Evolutionary conservation across 2,888 invertebrate genomes (phyloP), one percentile per base, ranked within the genome.

Genomic region (Amphimallon solstitiale): DNA sequence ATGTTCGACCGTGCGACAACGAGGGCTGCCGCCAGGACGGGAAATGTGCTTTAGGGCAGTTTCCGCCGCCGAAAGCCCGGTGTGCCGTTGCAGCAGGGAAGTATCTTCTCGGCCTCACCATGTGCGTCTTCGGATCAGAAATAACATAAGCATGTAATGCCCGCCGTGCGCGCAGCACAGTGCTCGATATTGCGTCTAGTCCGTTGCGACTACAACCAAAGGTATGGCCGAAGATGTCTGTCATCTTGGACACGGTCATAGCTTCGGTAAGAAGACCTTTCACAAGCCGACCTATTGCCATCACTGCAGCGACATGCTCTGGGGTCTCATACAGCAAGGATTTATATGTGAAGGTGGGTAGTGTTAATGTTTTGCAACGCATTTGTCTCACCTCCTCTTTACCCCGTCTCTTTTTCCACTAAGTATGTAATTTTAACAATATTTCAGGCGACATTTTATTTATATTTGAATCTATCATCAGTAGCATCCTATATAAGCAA

Each of bases 201-300:
- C 62, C 49, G 38, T 34, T 37, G 62, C 21, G 38, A 62, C 49
- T 35, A 15, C 49, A 48, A 62, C 49, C 62, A 62, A 61, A 61
- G 48, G 61, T 48, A 61, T 48, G 61, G 48, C 61, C 60, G 60
- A 48, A 34, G 60, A 45, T 45, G 29, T 45, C 60, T 34, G 46
- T 17, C 60, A 60, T 34, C 48, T 37, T 49, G 78, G 35, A 82
- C 85, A 92, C 87, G 95, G 95, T 83, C 99, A 99, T 90, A 95
- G 93, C 89, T 99, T 99, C 91, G 92, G 92, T 86, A 98, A 98
- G 92, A 98, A 98, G 89, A 98, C 97, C 86, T 99, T 98, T 90
- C 98, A 98, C 89, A 98, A 98, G 89, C 98, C 98, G 84, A 97
- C 97, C 81, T 98, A 98, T 89, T 99, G 99, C 89, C 98, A 99